Conservation (phyloP, 2,797 vertebrate genomes). For the Oophaga sylvatica region DNA sequence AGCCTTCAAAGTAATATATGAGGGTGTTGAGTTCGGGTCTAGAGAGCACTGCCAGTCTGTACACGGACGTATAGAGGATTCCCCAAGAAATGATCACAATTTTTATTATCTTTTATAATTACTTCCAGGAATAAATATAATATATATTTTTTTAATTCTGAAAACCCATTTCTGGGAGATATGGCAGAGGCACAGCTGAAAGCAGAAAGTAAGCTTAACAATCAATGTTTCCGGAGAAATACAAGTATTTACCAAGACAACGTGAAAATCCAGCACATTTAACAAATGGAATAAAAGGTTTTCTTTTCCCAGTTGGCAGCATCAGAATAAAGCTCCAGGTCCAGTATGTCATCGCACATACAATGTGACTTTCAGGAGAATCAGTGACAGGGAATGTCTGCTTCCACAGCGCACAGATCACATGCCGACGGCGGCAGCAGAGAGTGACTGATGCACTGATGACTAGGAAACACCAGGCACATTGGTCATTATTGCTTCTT, state of each 20-base stretch:
- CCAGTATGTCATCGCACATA: neutral
- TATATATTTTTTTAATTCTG: no score
- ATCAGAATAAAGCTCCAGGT: neutral
- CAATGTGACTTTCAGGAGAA: neutral
- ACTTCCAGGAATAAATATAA: no score
- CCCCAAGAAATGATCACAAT: no score
- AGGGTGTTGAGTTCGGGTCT: no score
- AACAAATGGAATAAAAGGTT: neutral
- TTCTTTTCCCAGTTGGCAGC: neutral
- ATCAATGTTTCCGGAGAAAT: no score
- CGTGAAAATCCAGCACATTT: neutral
- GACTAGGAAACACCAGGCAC: constrained; percentile 30
- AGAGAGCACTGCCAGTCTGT: no score
- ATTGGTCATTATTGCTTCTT: constrained; percentile 7
- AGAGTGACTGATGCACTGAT: neutral
- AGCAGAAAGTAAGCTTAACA: no score
- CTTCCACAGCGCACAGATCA: neutral
- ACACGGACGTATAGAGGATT: no score
- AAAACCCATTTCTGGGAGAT: no score
- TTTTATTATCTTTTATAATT: no score
- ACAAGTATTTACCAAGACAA: neutral
- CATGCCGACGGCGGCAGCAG: neutral
- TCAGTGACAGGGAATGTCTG: neutral
- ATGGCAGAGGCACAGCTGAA: no score
- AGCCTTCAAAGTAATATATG: no score